A percentile compares a stretch with the other conserved stretches of the same genome.
Conservation (phyloP, 2,888 invertebrate species). For the Atethmia centrago region DNA sequence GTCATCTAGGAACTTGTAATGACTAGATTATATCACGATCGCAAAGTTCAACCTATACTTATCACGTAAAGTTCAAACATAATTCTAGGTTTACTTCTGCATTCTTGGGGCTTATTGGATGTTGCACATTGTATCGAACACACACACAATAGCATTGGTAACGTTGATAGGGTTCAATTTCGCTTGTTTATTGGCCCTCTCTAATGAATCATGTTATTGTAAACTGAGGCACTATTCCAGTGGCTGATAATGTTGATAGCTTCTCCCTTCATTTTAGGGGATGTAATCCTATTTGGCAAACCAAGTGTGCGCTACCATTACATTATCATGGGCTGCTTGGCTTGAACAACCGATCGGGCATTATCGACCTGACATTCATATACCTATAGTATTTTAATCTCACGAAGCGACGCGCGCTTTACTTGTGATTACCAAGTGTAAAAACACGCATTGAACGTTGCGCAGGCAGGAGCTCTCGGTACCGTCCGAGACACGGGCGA, state of each 20-base stretch:
- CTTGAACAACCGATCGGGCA: conserved; percentile 13
- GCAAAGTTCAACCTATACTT: conserved; percentile 53
- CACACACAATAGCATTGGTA: not conserved
- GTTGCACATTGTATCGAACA: conserved; percentile 9
- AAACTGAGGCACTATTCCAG: conserved; percentile 34
- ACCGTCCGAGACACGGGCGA: too few species aligned
- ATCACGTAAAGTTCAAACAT: conserved; percentile 60
- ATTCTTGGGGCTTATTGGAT: conserved; percentile 39
- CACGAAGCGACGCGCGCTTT: not conserved
- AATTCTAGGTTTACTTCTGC: conserved; percentile 51
- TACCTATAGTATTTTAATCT: not conserved
- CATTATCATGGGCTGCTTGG: too few species aligned
- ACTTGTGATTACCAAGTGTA: not conserved
- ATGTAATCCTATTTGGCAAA: conserved; percentile 38
- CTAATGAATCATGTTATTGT: conserved; percentile 27
- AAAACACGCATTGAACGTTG: not conserved
- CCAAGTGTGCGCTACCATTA: conserved; percentile 11
- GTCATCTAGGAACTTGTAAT: conserved; percentile 65
- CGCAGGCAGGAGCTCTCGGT: not conserved
- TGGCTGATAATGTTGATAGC: conserved; percentile 31
- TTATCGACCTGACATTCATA: conserved; percentile 10
- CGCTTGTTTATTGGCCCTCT: conserved; percentile 4
- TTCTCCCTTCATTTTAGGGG: conserved; percentile 33
- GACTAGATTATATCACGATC: conserved; percentile 64
- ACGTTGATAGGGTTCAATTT: conserved; percentile 23